These are phyloP conservation scores for Alligator mississippiensis DNA, from an alignment of 2,113 vertebrate species.

Conservation along the genomic window DNA sequence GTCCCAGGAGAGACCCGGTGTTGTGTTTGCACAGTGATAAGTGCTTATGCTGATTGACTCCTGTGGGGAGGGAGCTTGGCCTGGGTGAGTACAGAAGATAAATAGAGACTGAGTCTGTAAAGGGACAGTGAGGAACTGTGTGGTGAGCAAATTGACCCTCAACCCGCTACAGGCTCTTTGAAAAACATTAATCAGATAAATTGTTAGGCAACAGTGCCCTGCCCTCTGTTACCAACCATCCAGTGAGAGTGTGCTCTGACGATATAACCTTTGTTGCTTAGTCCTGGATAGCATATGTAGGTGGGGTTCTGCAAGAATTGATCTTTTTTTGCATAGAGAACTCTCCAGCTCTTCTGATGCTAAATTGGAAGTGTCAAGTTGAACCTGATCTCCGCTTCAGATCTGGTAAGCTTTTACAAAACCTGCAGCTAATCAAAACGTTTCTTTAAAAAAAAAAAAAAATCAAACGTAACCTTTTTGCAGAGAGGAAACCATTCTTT, in stretches of 20 bases:
- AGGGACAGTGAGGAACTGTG: too few species aligned
- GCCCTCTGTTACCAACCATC: conserved; percentile 65
- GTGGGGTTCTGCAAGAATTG: conserved; percentile 44
- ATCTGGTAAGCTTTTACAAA: neutral
- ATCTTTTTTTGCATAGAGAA: conserved; percentile 10
- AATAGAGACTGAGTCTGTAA: too few species aligned
- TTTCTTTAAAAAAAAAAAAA: neutral
- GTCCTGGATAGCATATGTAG: conserved; percentile 53
- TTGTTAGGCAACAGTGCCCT: conserved; percentile 69
- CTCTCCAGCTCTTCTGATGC: neutral
- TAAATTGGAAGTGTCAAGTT: conserved; percentile 5
- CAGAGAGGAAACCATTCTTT: neutral
- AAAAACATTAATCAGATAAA: conserved; percentile 75
- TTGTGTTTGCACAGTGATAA: too few species aligned
- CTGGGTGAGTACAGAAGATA: too few species aligned
- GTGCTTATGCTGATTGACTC: too few species aligned
- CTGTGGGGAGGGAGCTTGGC: too few species aligned
- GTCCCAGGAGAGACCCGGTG: too few species aligned
- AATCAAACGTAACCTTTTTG: accelerated
- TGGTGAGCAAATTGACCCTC: neutral
- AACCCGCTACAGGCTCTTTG: conserved; percentile 10
- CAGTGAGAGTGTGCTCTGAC: conserved; percentile 51
- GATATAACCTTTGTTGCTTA: conserved; percentile 43
- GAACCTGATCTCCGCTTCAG: neutral
- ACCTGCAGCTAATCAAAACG: neutral